Conservation (phyloP, 1,140 invertebrate species). For the Drosophila tropicalis region DNA sequence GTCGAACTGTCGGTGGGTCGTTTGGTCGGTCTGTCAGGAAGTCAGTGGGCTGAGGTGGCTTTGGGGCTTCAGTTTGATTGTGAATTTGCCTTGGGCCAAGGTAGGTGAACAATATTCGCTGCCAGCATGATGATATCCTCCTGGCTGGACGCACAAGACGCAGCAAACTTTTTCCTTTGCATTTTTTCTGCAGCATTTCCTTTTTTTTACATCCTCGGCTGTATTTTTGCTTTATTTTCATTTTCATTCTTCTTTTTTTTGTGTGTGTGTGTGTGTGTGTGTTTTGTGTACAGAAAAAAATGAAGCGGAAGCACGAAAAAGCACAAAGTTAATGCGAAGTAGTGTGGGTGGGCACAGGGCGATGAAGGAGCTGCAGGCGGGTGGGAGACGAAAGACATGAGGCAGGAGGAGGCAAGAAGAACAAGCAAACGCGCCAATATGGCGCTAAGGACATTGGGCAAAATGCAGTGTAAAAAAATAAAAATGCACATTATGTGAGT, state of each 20-base stretch:
- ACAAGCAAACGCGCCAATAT: constrained; percentile 59
- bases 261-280: neutral
- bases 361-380: neutral
- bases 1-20: constrained; percentile 28
- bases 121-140: constrained; percentile 40
- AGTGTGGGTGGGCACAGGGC: constrained; percentile 27
- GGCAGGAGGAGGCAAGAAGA: constrained; percentile 31
- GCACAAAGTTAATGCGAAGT: constrained; percentile 72
- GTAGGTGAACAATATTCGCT: constrained; percentile 35
- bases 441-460: constrained; percentile 79
- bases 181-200: constrained; percentile 62
- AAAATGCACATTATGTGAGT: constrained; percentile 66
- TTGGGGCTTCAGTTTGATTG: constrained; percentile 23
- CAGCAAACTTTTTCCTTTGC: constrained; percentile 40
- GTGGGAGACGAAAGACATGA: neutral
- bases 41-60: constrained; percentile 52
- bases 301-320: constrained; percentile 79
- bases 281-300: constrained; percentile 59
- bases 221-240: neutral
- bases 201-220: constrained; percentile 19
- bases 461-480: constrained; percentile 71
- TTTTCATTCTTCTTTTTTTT: constrained; percentile 24
- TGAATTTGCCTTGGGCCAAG: constrained; percentile 49
- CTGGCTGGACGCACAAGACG: constrained; percentile 44
- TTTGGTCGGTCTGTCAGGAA: constrained; percentile 46